phyloP scores from a whole-genome alignment of 2,113 vertebrate genomes.

The Pituophis catenifer region DNA sequence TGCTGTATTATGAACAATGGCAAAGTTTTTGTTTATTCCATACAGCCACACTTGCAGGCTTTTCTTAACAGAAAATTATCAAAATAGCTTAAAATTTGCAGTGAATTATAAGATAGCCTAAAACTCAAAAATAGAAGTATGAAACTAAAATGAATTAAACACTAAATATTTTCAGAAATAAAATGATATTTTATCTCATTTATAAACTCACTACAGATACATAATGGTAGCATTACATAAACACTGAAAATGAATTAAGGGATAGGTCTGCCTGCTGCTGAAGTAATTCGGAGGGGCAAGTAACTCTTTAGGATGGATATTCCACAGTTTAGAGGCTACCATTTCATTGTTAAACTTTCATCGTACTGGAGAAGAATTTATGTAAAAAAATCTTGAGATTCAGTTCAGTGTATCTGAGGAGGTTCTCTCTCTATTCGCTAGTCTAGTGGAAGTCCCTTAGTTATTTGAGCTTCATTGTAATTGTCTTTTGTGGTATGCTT shows the following conservation, averaged over 20 bases:
- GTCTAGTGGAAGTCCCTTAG: background rate
- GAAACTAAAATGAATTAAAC: background rate
- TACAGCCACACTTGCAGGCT: background rate
- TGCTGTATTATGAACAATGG: background rate
- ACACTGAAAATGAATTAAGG: background rate
- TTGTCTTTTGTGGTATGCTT: slow-evolving; percentile 9
- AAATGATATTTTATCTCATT: background rate
- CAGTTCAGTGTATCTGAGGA: background rate
- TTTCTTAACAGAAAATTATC: background rate
- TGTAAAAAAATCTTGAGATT: background rate
- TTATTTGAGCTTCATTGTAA: slow-evolving; percentile 12
- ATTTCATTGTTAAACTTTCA: background rate
- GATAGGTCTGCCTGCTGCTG: background rate
- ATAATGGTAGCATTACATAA: background rate
- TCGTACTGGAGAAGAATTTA: background rate
- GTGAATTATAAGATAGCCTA: background rate
- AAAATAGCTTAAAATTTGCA: background rate
- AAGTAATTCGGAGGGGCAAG: background rate
- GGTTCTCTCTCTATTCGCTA: background rate
- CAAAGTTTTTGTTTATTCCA: background rate
- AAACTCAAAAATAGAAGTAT: background rate
- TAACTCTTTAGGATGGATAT: background rate
- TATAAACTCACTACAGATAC: background rate
- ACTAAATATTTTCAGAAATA: background rate
- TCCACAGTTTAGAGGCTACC: background rate